These are phyloP conservation scores for Sebastes jordani DNA, from an alignment of 2,797 vertebrate genomes.

Conservation along the genomic window DNA sequence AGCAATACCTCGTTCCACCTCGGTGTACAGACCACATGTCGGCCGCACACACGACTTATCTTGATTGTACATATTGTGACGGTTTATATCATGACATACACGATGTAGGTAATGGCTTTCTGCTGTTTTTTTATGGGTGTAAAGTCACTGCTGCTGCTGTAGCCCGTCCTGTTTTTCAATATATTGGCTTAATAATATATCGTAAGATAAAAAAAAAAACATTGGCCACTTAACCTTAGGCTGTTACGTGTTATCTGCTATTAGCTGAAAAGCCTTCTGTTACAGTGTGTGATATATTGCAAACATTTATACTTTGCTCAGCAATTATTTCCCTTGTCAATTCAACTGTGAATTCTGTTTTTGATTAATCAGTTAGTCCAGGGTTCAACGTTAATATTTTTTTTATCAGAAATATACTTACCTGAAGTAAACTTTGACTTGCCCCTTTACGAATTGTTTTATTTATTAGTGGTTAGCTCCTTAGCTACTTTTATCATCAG, in stretches of 20 bases:
- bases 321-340: neutral
- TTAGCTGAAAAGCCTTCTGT: neutral
- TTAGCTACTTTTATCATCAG: no score
- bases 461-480: no score
- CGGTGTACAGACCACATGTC: constrained; percentile 43
- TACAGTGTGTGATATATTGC: neutral
- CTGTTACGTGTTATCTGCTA: neutral
- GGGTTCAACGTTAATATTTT: no score
- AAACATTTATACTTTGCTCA: neutral
- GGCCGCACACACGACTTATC: constrained; percentile 27
- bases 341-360: neutral
- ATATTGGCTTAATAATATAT: neutral
- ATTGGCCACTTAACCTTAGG: neutral
- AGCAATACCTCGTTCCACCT: constrained; percentile 37
- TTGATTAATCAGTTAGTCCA: neutral
- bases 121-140: neutral
- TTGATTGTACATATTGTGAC: constrained; percentile 27
- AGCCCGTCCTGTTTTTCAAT: neutral
- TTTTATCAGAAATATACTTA: no score
- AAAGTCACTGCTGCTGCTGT: neutral
- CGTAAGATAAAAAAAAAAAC: neutral
- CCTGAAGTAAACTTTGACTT: no score
- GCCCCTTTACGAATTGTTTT: no score
- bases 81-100: constrained; percentile 11
- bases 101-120: constrained; percentile 6